phyloP scores from a whole-genome alignment of 2,888 invertebrate genomes.

The Oscheius sp. region DNA sequence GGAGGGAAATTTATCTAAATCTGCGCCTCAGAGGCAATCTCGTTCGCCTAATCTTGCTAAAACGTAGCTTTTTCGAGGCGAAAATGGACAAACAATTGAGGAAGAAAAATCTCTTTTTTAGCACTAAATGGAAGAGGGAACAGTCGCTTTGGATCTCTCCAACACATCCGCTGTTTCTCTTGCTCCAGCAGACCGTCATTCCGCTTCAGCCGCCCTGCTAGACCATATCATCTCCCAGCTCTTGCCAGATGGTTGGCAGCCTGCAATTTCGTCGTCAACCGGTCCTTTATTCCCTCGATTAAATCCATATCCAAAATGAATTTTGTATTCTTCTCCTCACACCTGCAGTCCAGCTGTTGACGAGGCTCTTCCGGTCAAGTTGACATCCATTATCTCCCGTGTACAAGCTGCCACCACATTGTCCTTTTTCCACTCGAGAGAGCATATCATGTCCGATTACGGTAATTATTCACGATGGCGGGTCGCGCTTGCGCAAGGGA shows the following conservation, averaged over 20 bases:
- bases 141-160: constrained; percentile 76
- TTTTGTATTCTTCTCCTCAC: neutral
- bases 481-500: constrained; percentile 14
- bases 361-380: constrained; percentile 27
- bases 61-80: neutral
- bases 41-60: constrained; percentile 16
- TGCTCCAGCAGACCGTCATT: neutral
- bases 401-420: constrained; percentile 26
- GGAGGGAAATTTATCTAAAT: constrained; percentile 28
- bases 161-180: neutral
- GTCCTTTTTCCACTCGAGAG: constrained; percentile 16
- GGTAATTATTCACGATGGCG: constrained; percentile 28
- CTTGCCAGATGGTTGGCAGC: constrained; percentile 20
- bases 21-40: constrained; percentile 21
- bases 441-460: constrained; percentile 27
- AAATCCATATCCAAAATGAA: neutral
- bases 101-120: no score
- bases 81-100: neutral
- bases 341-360: no score
- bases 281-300: constrained; percentile 1
- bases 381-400: constrained; percentile 8
- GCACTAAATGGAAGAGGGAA: constrained; percentile 99
- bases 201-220: neutral
- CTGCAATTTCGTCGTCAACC: constrained; percentile 2
- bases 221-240: neutral